A percentile compares a stretch with the other conserved stretches of the same genome.
Evolutionary conservation across 1,140 invertebrate genomes (phyloP).

Genomic region (Hesperophylax magnus): DNA sequence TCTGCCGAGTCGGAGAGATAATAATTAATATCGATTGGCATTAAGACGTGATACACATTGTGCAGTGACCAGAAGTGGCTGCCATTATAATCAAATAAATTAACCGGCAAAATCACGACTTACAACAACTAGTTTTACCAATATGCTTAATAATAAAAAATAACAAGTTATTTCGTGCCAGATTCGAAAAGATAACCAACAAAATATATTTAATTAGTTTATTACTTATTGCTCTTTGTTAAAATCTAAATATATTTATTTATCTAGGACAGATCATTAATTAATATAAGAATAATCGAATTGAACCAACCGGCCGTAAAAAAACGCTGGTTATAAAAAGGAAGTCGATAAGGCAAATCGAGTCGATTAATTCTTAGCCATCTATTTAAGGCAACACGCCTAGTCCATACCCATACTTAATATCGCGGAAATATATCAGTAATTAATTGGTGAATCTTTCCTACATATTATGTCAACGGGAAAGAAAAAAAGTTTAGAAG

Average conservation of each 20-base stretch:
- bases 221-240: too few species aligned
- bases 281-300: too few species aligned
- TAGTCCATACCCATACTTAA: neutral
- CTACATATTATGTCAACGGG: slow-evolving; percentile 18
- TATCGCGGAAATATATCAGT: slow-evolving; percentile 3
- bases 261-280: too few species aligned
- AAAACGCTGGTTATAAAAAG: neutral
- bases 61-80: neutral
- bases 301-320: neutral
- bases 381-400: slow-evolving; percentile 21
- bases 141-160: too few species aligned
- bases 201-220: too few species aligned
- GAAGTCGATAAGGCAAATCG: slow-evolving; percentile 11
- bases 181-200: too few species aligned
- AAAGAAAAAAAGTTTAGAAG: neutral
- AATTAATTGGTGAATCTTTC: slow-evolving; percentile 27
- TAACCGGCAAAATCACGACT: neutral
- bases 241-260: too few species aligned
- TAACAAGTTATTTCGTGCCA: too few species aligned
- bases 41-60: neutral
- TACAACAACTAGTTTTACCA: too few species aligned
- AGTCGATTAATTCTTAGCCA: slow-evolving; percentile 10
- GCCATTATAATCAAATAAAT: neutral
- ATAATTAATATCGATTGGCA: slow-evolving; percentile 9
- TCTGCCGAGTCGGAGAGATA: neutral